Evolutionary conservation across 2,797 vertebrate species (phyloP), one percentile per base, ranked within the genome.

Genomic region (Pseudochirops cupreus): DNA sequence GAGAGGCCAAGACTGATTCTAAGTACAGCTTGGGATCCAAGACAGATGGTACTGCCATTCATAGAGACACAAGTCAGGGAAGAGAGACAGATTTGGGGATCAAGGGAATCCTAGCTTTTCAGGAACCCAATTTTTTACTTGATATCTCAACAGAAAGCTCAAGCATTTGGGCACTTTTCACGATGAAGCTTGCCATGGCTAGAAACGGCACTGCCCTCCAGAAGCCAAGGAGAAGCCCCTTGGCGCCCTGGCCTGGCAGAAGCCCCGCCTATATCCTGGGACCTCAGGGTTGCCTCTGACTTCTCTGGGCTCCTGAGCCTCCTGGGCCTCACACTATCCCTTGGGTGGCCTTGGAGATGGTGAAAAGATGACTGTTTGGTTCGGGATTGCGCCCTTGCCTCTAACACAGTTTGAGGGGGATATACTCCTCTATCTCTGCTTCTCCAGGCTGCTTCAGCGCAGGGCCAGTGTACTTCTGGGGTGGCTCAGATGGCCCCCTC

Each of bases 161-260:
- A 82, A 6, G 62, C 18, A 21, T 21, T 39, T n/a, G 16, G 62
- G 14, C 4, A 24, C n/a, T 21, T 74, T 74, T 21, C 67, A 21
- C 1, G 2, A n/a, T 0, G 18, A 74, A 46, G 21, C 74, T 3
- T 46, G 39, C 21, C 0, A 0, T 0, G 3, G 74, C 21, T 87
- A 87, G 74, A 74, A 21, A 39, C 6, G 7, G 7, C 39, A 87
- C 21, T 46, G 74, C 21, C 6, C 39, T 82, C 74, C 21, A 26
- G 26, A 87, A 46, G 39, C 74, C 74, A 87, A 87, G 67, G n/a
- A 82, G 74, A 87, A 87, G 7, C 74, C 3, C 24, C 9, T 6
- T 26, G 74, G 39, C 9, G 0, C 39, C 39, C 74, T 87, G 74
- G 39, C 74, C 74, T 4, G 0, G 21, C 28, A 11, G 39, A 39